These are phyloP conservation scores for Harpagoxenus sublaevis DNA, from an alignment of 2,888 invertebrate genomes.

Conservation along the genomic window DNA sequence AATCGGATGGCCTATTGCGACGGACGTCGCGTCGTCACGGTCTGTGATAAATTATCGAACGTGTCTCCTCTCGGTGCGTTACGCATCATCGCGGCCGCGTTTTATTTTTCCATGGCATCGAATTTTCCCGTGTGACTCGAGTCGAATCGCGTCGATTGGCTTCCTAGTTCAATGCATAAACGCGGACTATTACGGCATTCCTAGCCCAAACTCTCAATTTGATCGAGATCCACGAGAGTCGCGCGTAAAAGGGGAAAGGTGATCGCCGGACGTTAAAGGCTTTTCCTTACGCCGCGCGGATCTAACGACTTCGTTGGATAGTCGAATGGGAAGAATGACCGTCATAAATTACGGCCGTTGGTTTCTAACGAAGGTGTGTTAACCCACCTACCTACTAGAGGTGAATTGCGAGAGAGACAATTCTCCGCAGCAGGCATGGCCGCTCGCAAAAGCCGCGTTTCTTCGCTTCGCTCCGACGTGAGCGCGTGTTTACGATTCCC, in stretches of 20 bases:
- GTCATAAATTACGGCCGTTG: slow-evolving; percentile 66
- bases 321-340: slow-evolving; percentile 54
- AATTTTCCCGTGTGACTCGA: background rate
- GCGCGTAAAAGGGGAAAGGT: slow-evolving; percentile 18
- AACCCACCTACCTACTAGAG: slow-evolving; percentile 55
- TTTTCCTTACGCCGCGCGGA: slow-evolving; percentile 33
- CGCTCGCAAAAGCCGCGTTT: slow-evolving; percentile 70
- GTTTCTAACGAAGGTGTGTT: slow-evolving; percentile 71
- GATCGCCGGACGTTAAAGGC: slow-evolving; percentile 11
- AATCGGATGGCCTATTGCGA: slow-evolving; percentile 44
- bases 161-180: background rate
- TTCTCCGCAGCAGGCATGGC: slow-evolving; percentile 46
- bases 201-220: background rate
- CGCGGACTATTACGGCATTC: slow-evolving; percentile 3
- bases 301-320: slow-evolving; percentile 36
- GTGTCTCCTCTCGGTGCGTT: background rate
- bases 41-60: slow-evolving; percentile 31
- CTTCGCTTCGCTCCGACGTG: slow-evolving; percentile 67
- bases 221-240: slow-evolving; percentile 33
- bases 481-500: slow-evolving; percentile 68
- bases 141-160: background rate
- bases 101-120: background rate
- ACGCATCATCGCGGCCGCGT: slow-evolving; percentile 2
- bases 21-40: slow-evolving; percentile 26
- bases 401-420: slow-evolving; percentile 74